Evolutionary conservation across 2,113 vertebrate species (phyloP), one percentile per base, ranked within the genome.

Genomic region (Dasyornis broadbenti): DNA sequence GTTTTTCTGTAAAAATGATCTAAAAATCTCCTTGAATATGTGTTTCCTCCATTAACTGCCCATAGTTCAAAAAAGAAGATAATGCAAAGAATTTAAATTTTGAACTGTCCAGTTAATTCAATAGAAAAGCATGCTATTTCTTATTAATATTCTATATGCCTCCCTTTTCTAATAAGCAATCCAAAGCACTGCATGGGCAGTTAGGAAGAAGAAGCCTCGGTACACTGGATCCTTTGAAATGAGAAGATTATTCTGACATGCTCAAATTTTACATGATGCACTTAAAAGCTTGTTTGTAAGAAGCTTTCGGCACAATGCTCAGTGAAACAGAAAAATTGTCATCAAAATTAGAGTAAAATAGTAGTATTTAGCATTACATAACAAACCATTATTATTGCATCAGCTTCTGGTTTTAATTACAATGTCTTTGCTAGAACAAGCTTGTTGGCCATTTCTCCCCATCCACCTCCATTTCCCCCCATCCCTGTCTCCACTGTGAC

Each of bases 91-190:
- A 88, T 90, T 84, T 95, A 31, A 94, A 94, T 96, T 92, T 94
- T 73, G 92, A 95, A 78, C 50, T 73, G 49, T 59, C 40, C 10
- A 54, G 83, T 82, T 91, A 91, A 96, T 95, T 96, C 93, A 97
- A 96, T 81, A 96, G 52, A 90, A 70, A 73, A 77, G 14, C 35
- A 45, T 50, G 7, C 31, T 85, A 53, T 77, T 93, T 86, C 75
- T 88, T 86, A 84, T 95, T 97, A 97, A 94, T 83, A 97, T 96
- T 96, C 89, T 82, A 22, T 90, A 72, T 81, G 31, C 56, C 68
- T 94, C 93, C 83, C 73, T 86, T 66, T 59, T 95, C 69, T 95
- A 96, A 96, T 93, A 96, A 96, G 91, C 65, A 94, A 93, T 87
- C 86, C 85, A 91, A 97, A 93, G 65, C 63, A 69, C 54, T 91